Percentiles rank a stretch among this genome's conserved stretches.
These are phyloP conservation scores for Amblyopsis rosae DNA, from an alignment of 2,113 vertebrate species.

Conservation along the genomic window DNA sequence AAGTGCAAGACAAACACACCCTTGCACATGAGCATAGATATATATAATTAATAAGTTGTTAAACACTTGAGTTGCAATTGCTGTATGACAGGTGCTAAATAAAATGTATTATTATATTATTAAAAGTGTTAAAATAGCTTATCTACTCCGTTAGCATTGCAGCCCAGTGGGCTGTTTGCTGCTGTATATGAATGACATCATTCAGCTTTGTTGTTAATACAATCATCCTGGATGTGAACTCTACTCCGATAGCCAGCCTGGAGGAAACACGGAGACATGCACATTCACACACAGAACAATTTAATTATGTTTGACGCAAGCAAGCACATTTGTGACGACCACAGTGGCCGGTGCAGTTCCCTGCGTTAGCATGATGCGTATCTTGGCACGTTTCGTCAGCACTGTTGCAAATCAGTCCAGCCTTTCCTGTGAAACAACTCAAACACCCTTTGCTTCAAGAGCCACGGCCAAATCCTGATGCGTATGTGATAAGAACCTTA, in stretches of 20 bases:
- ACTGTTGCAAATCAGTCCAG: slow-evolving; percentile 19
- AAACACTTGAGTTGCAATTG: no score
- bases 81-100: no score
- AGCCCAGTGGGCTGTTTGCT: not conserved
- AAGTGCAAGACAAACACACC: no score
- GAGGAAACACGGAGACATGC: not conserved
- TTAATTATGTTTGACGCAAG: slow-evolving; percentile 8
- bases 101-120: no score
- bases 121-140: no score
- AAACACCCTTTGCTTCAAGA: slow-evolving; percentile 24
- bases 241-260: not conserved
- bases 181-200: slow-evolving; percentile 23
- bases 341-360: not conserved
- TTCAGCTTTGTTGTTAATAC: slow-evolving; percentile 25
- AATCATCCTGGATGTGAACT: slow-evolving; percentile 19
- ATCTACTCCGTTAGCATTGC: not conserved
- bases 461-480: slow-evolving; percentile 39
- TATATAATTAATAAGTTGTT: no score
- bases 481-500: slow-evolving; percentile 49
- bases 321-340: slow-evolving; percentile 12
- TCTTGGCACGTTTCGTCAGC: slow-evolving; percentile 17
- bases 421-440: slow-evolving; percentile 35
- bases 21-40: no score
- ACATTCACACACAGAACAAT: not conserved
- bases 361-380: not conserved